phyloP scores from a whole-genome alignment of 2,888 invertebrate genomes.

The Stomorhina lunata region DNA sequence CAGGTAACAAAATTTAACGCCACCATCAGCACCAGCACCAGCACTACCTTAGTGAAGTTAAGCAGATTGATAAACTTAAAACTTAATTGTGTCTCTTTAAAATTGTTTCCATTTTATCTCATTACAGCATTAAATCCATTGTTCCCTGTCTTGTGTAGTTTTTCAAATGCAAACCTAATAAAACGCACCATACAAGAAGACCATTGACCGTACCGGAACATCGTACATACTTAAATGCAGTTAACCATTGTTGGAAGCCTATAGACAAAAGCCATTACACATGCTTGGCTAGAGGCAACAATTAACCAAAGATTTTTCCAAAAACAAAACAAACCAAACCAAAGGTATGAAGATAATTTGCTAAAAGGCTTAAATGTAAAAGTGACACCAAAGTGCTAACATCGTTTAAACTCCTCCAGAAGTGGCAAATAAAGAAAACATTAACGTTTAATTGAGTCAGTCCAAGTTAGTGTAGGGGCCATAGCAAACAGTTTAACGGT shows the following conservation, averaged over 20 bases:
- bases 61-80: slow-evolving; percentile 67
- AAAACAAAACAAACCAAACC: no score
- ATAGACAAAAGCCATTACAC: slow-evolving; percentile 27
- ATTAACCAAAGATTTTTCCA: slow-evolving; percentile 54
- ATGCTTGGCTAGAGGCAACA: slow-evolving; percentile 37
- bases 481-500: slow-evolving; percentile 45
- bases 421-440: slow-evolving; percentile 25
- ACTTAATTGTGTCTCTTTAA: slow-evolving; percentile 46
- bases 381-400: slow-evolving; percentile 62
- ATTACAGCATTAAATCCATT: slow-evolving; percentile 54
- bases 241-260: slow-evolving; percentile 55
- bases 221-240: no score
- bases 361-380: slow-evolving; percentile 63
- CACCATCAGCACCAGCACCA: no score
- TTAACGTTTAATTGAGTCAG: slow-evolving; percentile 53
- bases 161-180: slow-evolving; percentile 51
- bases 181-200: slow-evolving; percentile 67
- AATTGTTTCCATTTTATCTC: slow-evolving; percentile 48
- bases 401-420: slow-evolving; percentile 33
- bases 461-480: no score
- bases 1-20: slow-evolving; percentile 53
- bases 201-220: slow-evolving; percentile 68
- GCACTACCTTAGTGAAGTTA: slow-evolving; percentile 63
- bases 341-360: slow-evolving; percentile 54
- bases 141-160: slow-evolving; percentile 58